phyloP scores from a whole-genome alignment of 2,797 vertebrate species.

The Rhinichthys osculus region DNA sequence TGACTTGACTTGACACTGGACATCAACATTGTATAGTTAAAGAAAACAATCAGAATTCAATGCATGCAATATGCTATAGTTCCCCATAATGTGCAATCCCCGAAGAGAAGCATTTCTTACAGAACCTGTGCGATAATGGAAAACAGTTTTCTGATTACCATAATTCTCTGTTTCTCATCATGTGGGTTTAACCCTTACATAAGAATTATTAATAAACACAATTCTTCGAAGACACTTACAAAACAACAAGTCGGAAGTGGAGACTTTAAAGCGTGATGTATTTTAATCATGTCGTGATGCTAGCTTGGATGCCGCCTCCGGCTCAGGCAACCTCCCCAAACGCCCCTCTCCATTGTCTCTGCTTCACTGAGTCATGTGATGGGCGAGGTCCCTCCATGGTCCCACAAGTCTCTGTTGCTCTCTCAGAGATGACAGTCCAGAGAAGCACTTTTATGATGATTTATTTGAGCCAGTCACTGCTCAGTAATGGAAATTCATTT shows the following conservation, averaged over 20 bases:
- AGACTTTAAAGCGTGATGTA: conserved; percentile 22
- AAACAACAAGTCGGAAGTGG: conserved; percentile 10
- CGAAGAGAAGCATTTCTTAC: neutral
- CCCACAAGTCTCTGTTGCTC: conserved; percentile 78
- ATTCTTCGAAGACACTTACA: neutral
- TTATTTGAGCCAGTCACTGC: conserved; percentile 80
- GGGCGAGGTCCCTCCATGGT: conserved; percentile 78
- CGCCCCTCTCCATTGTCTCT: conserved; percentile 76
- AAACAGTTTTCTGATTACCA: conserved; percentile 20
- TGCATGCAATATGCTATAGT: conserved; percentile 3
- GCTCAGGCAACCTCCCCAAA: conserved; percentile 71
- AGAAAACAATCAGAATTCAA: conserved; percentile 5
- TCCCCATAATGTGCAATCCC: neutral
- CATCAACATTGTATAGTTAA: neutral
- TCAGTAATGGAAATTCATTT: conserved; percentile 84
- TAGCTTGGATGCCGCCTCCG: conserved; percentile 63
- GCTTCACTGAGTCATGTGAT: conserved; percentile 85
- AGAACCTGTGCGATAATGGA: neutral
- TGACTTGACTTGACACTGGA: too few species aligned
- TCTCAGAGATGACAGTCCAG: conserved; percentile 82
- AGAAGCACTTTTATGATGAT: conserved; percentile 85
- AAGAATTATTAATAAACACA: conserved; percentile 26
- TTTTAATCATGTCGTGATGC: conserved; percentile 32
- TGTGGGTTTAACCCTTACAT: neutral
- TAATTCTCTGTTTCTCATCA: conserved; percentile 18